These are phyloP conservation scores for Ceratina australensis DNA, from an alignment of 1,140 invertebrate genomes.

Conservation along the genomic window DNA sequence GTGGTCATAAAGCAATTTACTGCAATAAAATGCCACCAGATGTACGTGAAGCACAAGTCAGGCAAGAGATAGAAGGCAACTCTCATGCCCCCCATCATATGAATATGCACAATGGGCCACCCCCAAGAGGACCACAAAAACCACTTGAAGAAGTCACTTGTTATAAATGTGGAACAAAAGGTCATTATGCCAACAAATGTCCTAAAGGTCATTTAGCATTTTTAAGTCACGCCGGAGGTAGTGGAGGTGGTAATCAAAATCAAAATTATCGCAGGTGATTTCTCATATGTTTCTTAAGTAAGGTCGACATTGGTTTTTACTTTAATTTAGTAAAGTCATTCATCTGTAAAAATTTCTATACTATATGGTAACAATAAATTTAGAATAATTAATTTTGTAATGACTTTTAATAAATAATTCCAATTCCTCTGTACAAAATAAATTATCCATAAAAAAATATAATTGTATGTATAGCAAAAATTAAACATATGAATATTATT, in stretches of 20 bases:
- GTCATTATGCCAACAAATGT: conserved; percentile 99
- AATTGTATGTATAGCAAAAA: not conserved
- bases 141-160: conserved; percentile 97
- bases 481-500: not conserved
- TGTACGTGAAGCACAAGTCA: conserved; percentile 81
- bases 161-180: conserved; percentile 98
- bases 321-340: conserved; percentile 45
- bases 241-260: conserved; percentile 54
- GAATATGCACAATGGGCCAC: conserved; percentile 74
- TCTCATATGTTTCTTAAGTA: conserved; percentile 54
- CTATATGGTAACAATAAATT: conserved; percentile 60
- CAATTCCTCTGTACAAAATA: not conserved
- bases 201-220: conserved; percentile 98
- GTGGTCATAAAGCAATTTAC: conserved; percentile 95
- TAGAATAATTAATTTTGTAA: conserved; percentile 33
- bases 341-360: conserved; percentile 61
- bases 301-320: conserved; percentile 50
- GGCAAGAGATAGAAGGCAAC: conserved; percentile 74
- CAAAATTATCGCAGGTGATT: conserved; percentile 69
- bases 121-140: conserved; percentile 82
- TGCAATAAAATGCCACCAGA: conserved; percentile 92
- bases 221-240: conserved; percentile 84
- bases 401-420: not conserved
- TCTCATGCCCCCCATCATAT: conserved; percentile 70
- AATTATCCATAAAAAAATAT: conserved; percentile 11